These are phyloP conservation scores for Todiramphus saurophagus DNA, from an alignment of 2,113 vertebrate species.

Conservation along the genomic window DNA sequence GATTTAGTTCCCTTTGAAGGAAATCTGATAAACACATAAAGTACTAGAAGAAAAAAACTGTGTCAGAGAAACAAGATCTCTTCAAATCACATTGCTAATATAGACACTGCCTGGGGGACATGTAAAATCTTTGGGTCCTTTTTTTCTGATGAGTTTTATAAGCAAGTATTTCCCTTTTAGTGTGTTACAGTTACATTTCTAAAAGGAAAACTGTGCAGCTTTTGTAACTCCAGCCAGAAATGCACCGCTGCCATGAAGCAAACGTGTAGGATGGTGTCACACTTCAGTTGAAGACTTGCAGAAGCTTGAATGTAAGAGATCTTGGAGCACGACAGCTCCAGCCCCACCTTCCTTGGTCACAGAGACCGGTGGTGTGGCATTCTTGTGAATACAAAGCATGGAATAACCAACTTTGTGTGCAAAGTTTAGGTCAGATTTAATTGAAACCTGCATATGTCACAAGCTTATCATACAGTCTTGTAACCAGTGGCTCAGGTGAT, in stretches of 20 bases:
- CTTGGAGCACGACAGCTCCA: neutral
- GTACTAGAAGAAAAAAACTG: neutral
- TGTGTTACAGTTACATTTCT: neutral
- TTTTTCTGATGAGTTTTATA: neutral
- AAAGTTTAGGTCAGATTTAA: neutral
- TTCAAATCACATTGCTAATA: neutral
- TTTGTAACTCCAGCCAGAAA: neutral
- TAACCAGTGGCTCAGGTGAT: neutral
- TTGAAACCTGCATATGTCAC: neutral
- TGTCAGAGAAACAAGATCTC: neutral
- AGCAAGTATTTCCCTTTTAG: neutral
- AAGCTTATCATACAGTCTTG: neutral
- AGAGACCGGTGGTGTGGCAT: neutral
- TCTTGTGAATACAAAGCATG: neutral
- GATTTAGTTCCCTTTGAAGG: neutral
- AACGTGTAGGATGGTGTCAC: fast-evolving
- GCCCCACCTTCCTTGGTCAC: neutral
- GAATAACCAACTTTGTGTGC: neutral
- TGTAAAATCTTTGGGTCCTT: neutral
- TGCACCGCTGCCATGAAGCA: neutral
- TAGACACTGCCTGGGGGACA: neutral
- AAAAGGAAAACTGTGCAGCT: neutral
- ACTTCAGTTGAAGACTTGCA: neutral
- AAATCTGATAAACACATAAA: neutral
- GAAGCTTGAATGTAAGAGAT: neutral